These are phyloP conservation scores for Gnatocerus cornutus DNA, from an alignment of 2,888 invertebrate genomes.

Conservation along the genomic window DNA sequence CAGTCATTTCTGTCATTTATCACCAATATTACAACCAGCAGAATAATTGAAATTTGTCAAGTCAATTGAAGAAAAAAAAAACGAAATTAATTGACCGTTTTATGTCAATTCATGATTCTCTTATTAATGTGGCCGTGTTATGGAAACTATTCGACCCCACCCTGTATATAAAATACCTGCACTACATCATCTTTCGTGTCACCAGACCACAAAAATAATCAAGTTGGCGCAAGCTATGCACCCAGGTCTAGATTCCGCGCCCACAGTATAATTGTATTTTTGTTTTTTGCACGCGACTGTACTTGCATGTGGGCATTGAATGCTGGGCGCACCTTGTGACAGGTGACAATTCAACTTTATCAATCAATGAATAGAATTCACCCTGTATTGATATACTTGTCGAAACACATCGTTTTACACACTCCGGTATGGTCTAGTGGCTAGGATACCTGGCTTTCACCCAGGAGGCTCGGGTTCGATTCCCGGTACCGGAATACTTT, in stretches of 20 bases:
- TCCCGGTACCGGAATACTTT: conserved; percentile 47
- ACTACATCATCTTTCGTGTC: conserved; percentile 10
- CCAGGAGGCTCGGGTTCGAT: conserved; percentile 84
- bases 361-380: conserved; percentile 19
- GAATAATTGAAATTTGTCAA: too few species aligned
- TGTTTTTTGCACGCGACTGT: conserved; percentile 39
- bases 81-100: too few species aligned
- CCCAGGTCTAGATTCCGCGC: conserved; percentile 37
- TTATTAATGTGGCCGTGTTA: too few species aligned
- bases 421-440: conserved; percentile 70
- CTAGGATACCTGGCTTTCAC: conserved; percentile 83
- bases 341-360: conserved; percentile 59
- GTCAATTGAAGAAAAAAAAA: too few species aligned
- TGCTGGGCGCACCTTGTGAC: conserved; percentile 60
- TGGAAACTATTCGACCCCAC: neutral
- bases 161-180: neutral
- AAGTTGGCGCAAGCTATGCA: conserved; percentile 20
- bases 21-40: too few species aligned
- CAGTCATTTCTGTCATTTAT: too few species aligned
- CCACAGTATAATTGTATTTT: conserved; percentile 30
- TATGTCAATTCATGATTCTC: too few species aligned
- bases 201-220: conserved; percentile 19
- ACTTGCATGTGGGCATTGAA: conserved; percentile 44
- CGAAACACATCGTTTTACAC: neutral
- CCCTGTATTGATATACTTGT: neutral